A percentile compares a stretch with the other conserved stretches of the same genome.
Conservation (phyloP, 2,113 vertebrate species). For the Oncorhynchus gorbuscha region DNA sequence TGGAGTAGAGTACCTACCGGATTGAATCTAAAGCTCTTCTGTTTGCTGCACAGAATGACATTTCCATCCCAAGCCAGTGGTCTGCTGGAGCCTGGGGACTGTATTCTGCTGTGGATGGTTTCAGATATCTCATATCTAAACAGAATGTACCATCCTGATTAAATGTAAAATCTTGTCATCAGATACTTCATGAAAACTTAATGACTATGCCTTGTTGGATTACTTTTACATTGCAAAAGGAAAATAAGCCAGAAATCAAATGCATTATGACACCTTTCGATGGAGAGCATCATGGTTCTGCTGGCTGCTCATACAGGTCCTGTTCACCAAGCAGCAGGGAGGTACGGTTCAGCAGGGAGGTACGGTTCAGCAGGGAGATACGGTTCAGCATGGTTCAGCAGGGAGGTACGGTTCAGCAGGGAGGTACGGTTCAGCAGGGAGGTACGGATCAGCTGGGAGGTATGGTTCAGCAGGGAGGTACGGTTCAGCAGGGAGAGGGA, state of each 20-base stretch:
- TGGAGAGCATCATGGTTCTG: slow-evolving; percentile 77
- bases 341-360: too few species aligned
- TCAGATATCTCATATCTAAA: too few species aligned
- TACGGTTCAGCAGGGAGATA: too few species aligned
- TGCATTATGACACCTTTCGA: slow-evolving; percentile 27
- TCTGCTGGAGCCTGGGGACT: not conserved
- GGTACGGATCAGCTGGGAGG: slow-evolving; percentile 55
- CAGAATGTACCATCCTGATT: too few species aligned
- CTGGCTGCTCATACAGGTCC: slow-evolving; percentile 74
- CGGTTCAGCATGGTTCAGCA: slow-evolving; percentile 33
- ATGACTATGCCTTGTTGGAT: too few species aligned
- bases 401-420: slow-evolving; percentile 68
- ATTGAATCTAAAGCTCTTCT: slow-evolving; percentile 5
- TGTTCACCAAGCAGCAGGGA: slow-evolving; percentile 73
- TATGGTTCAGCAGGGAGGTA: slow-evolving; percentile 68
- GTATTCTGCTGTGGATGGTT: too few species aligned
- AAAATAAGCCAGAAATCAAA: too few species aligned
- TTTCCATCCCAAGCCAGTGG: slow-evolving; percentile 3
- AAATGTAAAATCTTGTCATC: too few species aligned
- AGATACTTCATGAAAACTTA: too few species aligned
- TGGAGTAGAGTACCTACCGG: too few species aligned
- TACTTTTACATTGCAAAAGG: too few species aligned
- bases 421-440: slow-evolving; percentile 65
- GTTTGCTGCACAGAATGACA: slow-evolving; percentile 1
- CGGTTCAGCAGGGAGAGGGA: slow-evolving; percentile 61